Conservation (phyloP, 2,888 invertebrate species). For the Anthrax anthrax region DNA sequence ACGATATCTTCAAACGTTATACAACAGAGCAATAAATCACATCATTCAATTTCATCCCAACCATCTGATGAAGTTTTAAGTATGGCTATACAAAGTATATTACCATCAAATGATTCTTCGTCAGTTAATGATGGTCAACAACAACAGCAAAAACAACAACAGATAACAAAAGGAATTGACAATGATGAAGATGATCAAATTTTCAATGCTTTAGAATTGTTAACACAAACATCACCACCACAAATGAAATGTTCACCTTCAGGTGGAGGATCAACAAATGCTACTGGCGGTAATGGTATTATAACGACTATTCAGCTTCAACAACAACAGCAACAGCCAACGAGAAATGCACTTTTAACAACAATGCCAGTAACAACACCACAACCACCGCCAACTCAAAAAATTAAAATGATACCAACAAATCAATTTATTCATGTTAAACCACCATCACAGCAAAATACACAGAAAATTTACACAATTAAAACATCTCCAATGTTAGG, state of each 20-base stretch:
- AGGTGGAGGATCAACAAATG: background rate
- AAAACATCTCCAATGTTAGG: conserved; percentile 17
- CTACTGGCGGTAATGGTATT: too few relatives aligned
- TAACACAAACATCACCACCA: conserved; percentile 17
- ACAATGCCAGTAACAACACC: background rate
- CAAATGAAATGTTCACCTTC: conserved; percentile 7
- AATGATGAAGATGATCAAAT: conserved; percentile 13
- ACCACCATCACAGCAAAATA: conserved; percentile 18
- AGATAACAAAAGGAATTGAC: conserved; percentile 13
- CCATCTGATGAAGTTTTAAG: conserved; percentile 27
- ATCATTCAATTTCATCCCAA: conserved; percentile 5
- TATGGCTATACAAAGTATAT: conserved; percentile 31
- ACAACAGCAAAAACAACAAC: too few relatives aligned
- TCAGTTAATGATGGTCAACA: too few relatives aligned
- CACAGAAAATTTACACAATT: conserved; percentile 30
- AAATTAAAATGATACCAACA: conserved; percentile 32
- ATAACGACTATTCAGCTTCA: background rate
- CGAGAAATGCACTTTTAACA: background rate
- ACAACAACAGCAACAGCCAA: background rate
- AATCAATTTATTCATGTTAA: conserved; percentile 33
- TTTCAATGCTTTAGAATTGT: conserved; percentile 20
- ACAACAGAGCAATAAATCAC: background rate
- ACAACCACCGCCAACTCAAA: conserved; percentile 15
- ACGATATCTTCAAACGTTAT: conserved; percentile 4
- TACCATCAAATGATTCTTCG: conserved; percentile 14